Base-by-base conservation (phyloP, 2,113 vertebrate genomes). In the Nanorana parkeri region DNA sequence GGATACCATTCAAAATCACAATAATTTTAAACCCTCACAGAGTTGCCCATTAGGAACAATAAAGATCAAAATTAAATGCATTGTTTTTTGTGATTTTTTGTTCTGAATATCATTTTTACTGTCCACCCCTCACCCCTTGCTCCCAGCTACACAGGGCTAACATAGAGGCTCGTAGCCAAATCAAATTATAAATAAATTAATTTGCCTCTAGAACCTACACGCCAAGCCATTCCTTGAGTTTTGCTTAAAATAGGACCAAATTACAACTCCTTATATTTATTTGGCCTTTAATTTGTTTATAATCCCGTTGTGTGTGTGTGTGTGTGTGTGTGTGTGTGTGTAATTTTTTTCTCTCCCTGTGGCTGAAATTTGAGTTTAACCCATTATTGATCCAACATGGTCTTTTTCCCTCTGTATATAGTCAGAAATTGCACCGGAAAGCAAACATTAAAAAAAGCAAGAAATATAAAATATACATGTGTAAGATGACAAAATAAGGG, bases 171-270 rank as follows among this genome's bases (percentile, higher is more conserved):
- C 7, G 24, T 66, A 55, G 68, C 68, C 79, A 81, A 81, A 81
- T 81, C 68, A 68, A 81, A 81, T 81, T 81, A 81, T 81, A 81
- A 69, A 81, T 65, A 74, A 81, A 81, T 81, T 73, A 69, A 81
- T 81, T 74, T 65, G 16, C 68, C 58, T 65, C 10, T 26, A 81
- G 58, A 81, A 81, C 47, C 28, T 20, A 32, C 58, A 65, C 28
- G 60, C 60, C 16, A 7, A 73, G 20, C 68, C 47, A 74, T 81
- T 74, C 55, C 79, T 74, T 3, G 4, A 60, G 60, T 69, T 56
- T 56, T 54, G 60, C 68, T 73, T 81, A 81, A 81, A 73, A 81
- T 65, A 81, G 60, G 69, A 81, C 13, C 58, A 41, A 81, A 73
- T 81, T 74, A 81, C 60, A 32, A 72, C 36, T 65, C 19, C 51